Conservation (phyloP, 2,888 invertebrate genomes). For the Drosophila engyochracea region DNA sequence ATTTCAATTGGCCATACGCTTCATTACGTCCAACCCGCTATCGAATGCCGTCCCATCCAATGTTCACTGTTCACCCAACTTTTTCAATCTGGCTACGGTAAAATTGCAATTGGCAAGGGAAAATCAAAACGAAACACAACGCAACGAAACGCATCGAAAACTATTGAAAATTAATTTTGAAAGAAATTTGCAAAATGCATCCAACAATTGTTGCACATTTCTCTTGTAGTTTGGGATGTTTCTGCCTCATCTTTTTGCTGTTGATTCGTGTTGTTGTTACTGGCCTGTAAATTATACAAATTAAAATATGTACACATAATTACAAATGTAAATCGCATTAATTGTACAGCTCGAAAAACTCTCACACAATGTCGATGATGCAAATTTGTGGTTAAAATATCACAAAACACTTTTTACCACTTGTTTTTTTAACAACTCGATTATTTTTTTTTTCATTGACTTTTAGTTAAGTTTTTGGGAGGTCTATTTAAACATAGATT, state of each 20-base stretch:
- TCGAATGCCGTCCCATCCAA: conserved; percentile 10
- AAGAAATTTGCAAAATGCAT: conserved; percentile 52
- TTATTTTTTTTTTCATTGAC: conserved; percentile 21
- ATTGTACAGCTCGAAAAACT: conserved; percentile 61
- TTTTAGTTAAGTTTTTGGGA: background rate
- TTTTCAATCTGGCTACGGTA: conserved; percentile 67
- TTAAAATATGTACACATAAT: conserved; percentile 78
- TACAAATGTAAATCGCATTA: conserved; percentile 78
- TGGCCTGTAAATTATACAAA: conserved; percentile 71
- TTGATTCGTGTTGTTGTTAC: background rate
- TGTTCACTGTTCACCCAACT: conserved; percentile 48
- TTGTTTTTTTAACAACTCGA: conserved; percentile 25
- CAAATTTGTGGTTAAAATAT: conserved; percentile 73
- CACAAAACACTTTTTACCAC: conserved; percentile 36
- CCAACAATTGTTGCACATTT: conserved; percentile 41
- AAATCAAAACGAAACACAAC: conserved; percentile 25
- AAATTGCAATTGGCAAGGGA: conserved; percentile 35
- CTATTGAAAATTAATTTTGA: conserved; percentile 71
- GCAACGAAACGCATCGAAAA: conserved; percentile 37
- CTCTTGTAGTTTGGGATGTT: conserved; percentile 1
- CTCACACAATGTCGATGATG: conserved; percentile 58
- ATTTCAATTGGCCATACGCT: conserved; percentile 76
- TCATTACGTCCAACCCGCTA: conserved; percentile 64
- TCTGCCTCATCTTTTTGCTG: background rate
- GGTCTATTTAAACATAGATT: background rate